A percentile compares a stretch with the other conserved stretches of the same genome.
phyloP scores from a whole-genome alignment of 2,888 invertebrate genomes.

The Zygaena filipendulae region DNA sequence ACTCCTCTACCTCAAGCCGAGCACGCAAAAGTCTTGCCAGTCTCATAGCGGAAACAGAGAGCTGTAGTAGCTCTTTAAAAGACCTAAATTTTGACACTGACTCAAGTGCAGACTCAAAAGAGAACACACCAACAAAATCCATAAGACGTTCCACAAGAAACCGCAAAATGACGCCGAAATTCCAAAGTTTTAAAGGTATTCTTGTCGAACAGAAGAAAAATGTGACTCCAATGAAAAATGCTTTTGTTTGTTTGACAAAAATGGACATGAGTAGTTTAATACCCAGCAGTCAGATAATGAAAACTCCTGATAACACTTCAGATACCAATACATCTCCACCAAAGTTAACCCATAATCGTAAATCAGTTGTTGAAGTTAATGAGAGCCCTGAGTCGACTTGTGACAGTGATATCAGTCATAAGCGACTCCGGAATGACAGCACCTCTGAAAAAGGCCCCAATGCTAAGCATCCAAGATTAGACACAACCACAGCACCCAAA shows the following conservation, averaged over 20 bases:
- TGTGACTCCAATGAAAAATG: slow-evolving; percentile 33
- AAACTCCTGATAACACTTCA: slow-evolving; percentile 50
- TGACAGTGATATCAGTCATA: slow-evolving; percentile 47
- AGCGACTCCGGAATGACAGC: slow-evolving; percentile 45
- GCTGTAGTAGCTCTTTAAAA: slow-evolving; percentile 61
- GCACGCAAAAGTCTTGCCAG: slow-evolving; percentile 54
- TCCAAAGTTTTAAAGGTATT: slow-evolving; percentile 49
- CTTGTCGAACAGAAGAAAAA: slow-evolving; percentile 48
- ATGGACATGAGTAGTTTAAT: slow-evolving; percentile 39
- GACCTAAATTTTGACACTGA: slow-evolving; percentile 59
- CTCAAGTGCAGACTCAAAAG: slow-evolving; percentile 54
- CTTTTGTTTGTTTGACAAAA: slow-evolving; percentile 42
- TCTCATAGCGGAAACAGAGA: slow-evolving; percentile 58
- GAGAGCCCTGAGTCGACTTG: slow-evolving; percentile 50
- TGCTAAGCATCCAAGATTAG: slow-evolving; percentile 43
- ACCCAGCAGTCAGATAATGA: slow-evolving; percentile 50
- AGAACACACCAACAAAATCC: slow-evolving; percentile 50
- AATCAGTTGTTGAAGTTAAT: slow-evolving; percentile 37
- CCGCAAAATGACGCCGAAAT: slow-evolving; percentile 40
- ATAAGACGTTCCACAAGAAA: slow-evolving; percentile 32
- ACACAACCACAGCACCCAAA: slow-evolving; percentile 40
- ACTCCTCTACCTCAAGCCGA: slow-evolving; percentile 51
- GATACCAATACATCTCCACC: slow-evolving; percentile 47
- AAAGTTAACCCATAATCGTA: slow-evolving; percentile 41
- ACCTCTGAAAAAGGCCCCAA: slow-evolving; percentile 35